phyloP scores from a whole-genome alignment of 2,888 invertebrate genomes.

The Leptinotarsa tumamoca region DNA sequence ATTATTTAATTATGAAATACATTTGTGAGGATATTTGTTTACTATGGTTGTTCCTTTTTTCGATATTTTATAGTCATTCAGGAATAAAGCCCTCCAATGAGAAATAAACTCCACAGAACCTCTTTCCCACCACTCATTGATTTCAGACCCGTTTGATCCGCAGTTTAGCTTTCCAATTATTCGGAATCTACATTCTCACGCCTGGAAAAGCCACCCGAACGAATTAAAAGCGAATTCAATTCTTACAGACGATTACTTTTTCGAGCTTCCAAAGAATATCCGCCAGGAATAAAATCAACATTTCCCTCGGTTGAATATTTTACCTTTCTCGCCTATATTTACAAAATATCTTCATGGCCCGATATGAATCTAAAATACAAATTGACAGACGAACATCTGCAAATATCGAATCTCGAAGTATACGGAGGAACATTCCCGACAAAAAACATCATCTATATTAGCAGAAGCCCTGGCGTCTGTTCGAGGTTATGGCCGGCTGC shows the following conservation, averaged over 20 bases:
- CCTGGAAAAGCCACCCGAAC: conserved; percentile 16
- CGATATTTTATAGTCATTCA: no score
- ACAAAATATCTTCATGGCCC: conserved; percentile 11
- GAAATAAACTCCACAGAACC: neutral
- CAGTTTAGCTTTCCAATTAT: conserved; percentile 21
- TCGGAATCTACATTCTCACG: conserved; percentile 14
- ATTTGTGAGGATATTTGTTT: no score
- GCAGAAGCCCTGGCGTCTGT: conserved; percentile 11
- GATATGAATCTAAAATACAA: conserved; percentile 15
- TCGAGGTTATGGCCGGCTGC: conserved; percentile 35
- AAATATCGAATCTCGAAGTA: conserved; percentile 15
- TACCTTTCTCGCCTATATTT: neutral
- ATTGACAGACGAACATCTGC: conserved; percentile 11
- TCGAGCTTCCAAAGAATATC: conserved; percentile 14
- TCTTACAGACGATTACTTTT: conserved; percentile 25
- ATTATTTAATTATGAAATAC: no score
- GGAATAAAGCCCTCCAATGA: no score
- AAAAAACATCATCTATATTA: conserved; percentile 19
- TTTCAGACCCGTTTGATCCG: conserved; percentile 2
- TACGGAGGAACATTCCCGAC: conserved; percentile 4
- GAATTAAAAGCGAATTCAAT: conserved; percentile 26
- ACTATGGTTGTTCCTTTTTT: no score
- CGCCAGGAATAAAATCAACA: conserved; percentile 19
- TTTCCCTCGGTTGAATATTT: conserved; percentile 15
- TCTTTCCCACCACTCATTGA: neutral